Conservation (phyloP, 1,140 invertebrate species). For the Penaeus chinensis region DNA sequence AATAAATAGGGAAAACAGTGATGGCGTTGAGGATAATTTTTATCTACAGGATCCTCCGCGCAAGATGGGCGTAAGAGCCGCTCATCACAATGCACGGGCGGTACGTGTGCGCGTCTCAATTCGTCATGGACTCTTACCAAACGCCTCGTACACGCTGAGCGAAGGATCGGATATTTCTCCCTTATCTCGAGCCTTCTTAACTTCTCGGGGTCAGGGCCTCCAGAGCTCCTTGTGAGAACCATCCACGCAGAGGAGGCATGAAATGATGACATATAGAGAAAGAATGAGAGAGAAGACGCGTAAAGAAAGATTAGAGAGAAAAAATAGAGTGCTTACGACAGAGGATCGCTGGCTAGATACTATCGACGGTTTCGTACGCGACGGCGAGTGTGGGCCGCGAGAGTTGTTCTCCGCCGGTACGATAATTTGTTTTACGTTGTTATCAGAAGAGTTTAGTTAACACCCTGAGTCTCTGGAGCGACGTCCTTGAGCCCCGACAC, state of each 20-base stretch:
- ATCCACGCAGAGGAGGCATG: too few species aligned
- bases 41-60: neutral
- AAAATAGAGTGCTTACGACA: too few species aligned
- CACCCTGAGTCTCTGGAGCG: slow-evolving; percentile 33
- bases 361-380: neutral
- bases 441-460: slow-evolving; percentile 46
- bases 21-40: slow-evolving; percentile 14
- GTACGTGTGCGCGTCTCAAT: slow-evolving; percentile 44
- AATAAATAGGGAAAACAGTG: slow-evolving; percentile 26
- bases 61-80: slow-evolving; percentile 18
- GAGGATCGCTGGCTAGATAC: too few species aligned
- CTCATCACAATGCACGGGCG: slow-evolving; percentile 14
- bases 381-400: neutral
- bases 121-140: slow-evolving; percentile 41
- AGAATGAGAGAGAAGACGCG: too few species aligned
- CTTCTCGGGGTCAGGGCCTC: neutral
- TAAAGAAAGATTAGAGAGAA: too few species aligned
- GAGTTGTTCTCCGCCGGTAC: slow-evolving; percentile 32
- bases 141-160: too few species aligned
- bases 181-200: neutral
- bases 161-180: neutral
- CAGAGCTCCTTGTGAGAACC: too few species aligned
- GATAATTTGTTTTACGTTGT: slow-evolving; percentile 50
- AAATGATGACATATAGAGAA: too few species aligned
- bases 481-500: slow-evolving; percentile 16